A percentile compares a stretch with the other conserved stretches of the same genome.
Conservation (phyloP, 1,140 invertebrate genomes). For the Frieseomelitta varia region DNA sequence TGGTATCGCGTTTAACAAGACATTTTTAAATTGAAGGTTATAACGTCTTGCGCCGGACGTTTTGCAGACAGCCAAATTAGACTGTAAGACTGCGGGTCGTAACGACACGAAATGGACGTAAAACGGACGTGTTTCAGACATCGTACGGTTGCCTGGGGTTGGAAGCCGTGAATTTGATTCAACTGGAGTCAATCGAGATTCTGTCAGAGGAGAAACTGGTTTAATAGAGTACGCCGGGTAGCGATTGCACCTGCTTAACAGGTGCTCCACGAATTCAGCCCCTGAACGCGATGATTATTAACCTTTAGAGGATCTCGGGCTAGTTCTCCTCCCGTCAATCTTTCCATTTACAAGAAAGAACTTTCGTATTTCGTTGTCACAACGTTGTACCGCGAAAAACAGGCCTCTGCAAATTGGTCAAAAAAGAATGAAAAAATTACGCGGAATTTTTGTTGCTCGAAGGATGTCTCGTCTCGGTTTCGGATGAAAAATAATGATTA, state of each 20-base stretch:
- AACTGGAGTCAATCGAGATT: background rate
- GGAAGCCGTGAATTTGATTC: background rate
- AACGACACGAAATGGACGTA: background rate
- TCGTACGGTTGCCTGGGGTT: background rate
- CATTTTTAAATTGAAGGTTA: too few species aligned
- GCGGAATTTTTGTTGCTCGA: too few species aligned
- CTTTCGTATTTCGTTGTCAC: too few species aligned
- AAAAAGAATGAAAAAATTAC: too few species aligned
- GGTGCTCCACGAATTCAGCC: conserved; percentile 54
- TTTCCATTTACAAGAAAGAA: too few species aligned
- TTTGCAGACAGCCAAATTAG: background rate
- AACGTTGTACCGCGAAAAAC: too few species aligned
- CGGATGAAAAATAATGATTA: too few species aligned
- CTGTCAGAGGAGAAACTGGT: background rate
- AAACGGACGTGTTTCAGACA: background rate
- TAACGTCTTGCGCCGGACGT: background rate
- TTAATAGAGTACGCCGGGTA: conserved; percentile 11
- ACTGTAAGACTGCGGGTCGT: background rate
- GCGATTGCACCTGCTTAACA: conserved; percentile 69
- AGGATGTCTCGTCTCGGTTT: too few species aligned
- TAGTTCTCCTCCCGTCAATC: too few species aligned
- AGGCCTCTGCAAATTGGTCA: too few species aligned
- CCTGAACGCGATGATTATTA: background rate
- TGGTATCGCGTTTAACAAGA: too few species aligned
- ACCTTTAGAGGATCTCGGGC: too few species aligned